Evolutionary conservation across 2,888 invertebrate genomes (phyloP).

Genomic region (Hartigia nigra): DNA sequence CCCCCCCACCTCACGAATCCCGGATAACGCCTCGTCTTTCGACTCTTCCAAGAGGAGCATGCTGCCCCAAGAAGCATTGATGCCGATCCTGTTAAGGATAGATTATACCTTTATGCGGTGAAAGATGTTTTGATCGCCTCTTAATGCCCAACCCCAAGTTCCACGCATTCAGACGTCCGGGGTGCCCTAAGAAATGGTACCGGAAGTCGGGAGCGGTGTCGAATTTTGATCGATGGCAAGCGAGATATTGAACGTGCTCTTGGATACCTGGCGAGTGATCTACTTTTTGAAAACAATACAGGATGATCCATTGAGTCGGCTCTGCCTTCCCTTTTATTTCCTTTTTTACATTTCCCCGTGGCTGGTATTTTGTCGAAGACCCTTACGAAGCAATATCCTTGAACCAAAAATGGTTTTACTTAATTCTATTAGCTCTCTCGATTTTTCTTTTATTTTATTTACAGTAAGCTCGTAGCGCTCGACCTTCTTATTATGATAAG

Average conservation of each 20-base stretch:
- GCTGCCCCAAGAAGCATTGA: background rate
- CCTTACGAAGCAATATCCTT: background rate
- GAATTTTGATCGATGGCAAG: background rate
- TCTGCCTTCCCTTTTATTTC: background rate
- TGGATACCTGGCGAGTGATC: constrained; percentile 3
- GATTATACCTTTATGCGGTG: constrained; percentile 4
- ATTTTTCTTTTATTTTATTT: background rate
- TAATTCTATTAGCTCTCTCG: background rate
- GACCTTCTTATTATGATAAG: background rate
- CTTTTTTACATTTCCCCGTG: background rate
- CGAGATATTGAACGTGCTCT: background rate
- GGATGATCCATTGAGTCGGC: background rate
- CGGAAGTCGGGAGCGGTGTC: background rate
- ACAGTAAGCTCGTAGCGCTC: background rate
- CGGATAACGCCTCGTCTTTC: background rate
- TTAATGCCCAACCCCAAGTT: constrained; percentile 13
- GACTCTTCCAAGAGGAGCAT: background rate
- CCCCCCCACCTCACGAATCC: background rate
- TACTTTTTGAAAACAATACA: background rate
- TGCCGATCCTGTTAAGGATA: background rate
- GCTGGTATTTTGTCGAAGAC: background rate
- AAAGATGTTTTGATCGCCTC: constrained; percentile 19
- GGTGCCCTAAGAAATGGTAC: background rate
- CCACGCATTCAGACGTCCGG: constrained; percentile 12
- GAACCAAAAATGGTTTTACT: background rate